These are phyloP conservation scores for Calephelis virginiensis DNA, from an alignment of 1,140 invertebrate species.

Conservation along the genomic window DNA sequence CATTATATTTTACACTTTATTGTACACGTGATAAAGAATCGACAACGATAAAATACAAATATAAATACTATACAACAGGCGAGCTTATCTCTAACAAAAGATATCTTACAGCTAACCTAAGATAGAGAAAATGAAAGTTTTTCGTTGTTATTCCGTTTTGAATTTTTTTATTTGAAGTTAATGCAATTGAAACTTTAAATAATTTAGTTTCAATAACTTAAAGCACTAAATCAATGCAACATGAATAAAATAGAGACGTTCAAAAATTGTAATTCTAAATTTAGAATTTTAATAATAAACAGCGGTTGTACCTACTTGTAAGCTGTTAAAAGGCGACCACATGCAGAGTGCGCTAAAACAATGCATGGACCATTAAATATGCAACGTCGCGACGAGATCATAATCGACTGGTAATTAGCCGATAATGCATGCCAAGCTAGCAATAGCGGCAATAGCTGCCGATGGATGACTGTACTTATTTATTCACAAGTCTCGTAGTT, in stretches of 20 bases:
- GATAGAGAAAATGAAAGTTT: no score
- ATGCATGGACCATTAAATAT: conserved; percentile 59
- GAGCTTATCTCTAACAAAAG: no score
- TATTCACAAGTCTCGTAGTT: conserved; percentile 23
- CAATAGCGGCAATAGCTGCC: conserved; percentile 26
- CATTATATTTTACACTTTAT: no score
- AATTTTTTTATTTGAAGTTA: no score
- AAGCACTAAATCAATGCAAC: no score
- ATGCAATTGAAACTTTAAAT: no score
- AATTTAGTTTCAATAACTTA: no score
- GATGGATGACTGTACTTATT: conserved; percentile 19
- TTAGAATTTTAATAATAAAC: conserved; percentile 10
- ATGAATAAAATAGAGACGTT: background rate
- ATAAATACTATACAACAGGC: no score
- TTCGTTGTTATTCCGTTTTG: no score
- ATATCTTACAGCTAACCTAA: no score
- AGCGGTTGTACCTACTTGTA: conserved; percentile 7
- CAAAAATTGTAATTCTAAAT: conserved; percentile 1
- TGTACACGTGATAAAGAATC: no score
- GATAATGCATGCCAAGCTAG: conserved; percentile 46
- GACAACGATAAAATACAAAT: no score
- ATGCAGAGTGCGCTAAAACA: conserved; percentile 42
- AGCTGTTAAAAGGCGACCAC: conserved; percentile 37
- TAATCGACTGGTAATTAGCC: conserved; percentile 64
- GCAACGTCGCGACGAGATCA: conserved; percentile 58